These are phyloP conservation scores for Blastomussa wellsi DNA, from an alignment of 92 coral and sea anemone species.

Conservation along the genomic window DNA sequence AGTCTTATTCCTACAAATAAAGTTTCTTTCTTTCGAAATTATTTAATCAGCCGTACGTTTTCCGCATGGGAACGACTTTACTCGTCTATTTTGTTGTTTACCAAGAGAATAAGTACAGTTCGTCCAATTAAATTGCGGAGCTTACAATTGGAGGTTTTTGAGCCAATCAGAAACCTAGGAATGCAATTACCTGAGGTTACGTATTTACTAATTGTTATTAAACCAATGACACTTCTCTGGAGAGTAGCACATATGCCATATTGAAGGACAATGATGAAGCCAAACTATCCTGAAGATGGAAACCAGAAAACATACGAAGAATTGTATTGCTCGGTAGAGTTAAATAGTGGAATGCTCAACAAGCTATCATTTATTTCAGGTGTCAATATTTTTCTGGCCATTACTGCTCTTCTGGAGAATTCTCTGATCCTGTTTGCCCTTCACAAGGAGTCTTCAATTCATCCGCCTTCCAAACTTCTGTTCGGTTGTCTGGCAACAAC, in stretches of 20 bases:
- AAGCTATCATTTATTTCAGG: not conserved
- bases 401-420: not conserved
- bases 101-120: too few relatives aligned
- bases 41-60: too few relatives aligned
- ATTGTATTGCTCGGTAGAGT: not conserved
- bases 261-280: not conserved
- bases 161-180: too few relatives aligned
- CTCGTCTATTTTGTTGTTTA: too few relatives aligned
- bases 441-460: not conserved
- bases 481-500: not conserved
- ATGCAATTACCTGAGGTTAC: too few relatives aligned
- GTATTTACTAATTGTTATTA: too few relatives aligned
- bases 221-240: too few relatives aligned
- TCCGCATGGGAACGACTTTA: too few relatives aligned
- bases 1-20: too few relatives aligned
- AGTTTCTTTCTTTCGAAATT: too few relatives aligned
- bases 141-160: too few relatives aligned
- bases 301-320: not conserved
- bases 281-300: not conserved
- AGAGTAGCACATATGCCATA: not conserved
- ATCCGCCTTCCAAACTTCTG: not conserved
- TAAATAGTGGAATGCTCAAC: not conserved
- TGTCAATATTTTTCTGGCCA: not conserved
- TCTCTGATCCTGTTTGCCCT: not conserved
- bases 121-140: too few relatives aligned